Percentiles rank a stretch among this genome's conserved stretches.
Conservation (phyloP, 2,797 vertebrate genomes). For the Sebastes jordani region DNA sequence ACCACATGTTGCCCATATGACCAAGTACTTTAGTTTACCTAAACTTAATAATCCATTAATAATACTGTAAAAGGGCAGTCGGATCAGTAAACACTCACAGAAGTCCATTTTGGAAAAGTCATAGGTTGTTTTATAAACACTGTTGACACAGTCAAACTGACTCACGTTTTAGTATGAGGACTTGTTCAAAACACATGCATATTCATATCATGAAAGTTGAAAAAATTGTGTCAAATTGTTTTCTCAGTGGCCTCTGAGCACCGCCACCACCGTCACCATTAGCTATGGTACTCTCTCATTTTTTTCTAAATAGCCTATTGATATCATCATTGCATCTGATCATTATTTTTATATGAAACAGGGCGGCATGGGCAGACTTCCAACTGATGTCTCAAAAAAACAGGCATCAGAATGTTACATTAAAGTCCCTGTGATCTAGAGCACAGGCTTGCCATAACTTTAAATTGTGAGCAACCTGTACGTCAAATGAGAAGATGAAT, state of each 20-base stretch:
- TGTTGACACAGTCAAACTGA: background rate
- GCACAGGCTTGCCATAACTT: background rate
- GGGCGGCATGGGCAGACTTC: background rate
- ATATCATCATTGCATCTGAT: slow-evolving; percentile 5
- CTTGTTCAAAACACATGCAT: background rate
- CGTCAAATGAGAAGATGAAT: background rate
- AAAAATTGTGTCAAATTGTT: background rate
- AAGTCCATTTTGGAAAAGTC: background rate
- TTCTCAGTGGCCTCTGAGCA: background rate
- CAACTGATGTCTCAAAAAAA: background rate
- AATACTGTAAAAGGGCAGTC: no score
- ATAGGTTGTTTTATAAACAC: background rate
- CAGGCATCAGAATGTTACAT: background rate
- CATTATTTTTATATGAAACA: background rate
- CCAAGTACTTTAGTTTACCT: background rate
- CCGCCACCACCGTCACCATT: background rate
- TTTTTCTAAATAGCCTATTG: slow-evolving; percentile 14
- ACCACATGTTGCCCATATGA: background rate
- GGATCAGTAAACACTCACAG: background rate
- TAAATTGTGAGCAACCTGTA: background rate
- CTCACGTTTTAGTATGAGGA: background rate
- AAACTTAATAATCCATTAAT: background rate
- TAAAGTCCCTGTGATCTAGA: background rate
- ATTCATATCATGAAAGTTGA: background rate
- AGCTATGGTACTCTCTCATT: background rate